Percentiles rank a stretch among this genome's conserved stretches.
Conservation (phyloP, 2,888 invertebrate genomes). For the Diogma glabrata region DNA sequence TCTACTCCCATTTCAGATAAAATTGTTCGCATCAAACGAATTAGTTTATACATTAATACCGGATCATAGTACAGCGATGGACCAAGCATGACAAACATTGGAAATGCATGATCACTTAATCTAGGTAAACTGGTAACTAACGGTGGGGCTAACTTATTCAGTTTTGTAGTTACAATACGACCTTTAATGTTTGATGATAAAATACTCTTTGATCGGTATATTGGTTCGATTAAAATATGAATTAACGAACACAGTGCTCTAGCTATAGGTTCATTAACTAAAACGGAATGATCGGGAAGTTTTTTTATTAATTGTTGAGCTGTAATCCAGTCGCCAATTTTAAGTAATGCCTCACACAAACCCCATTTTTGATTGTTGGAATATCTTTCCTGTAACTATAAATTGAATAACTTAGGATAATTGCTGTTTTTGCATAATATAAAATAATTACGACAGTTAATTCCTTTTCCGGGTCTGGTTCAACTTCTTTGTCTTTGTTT, state of each 20-base stretch:
- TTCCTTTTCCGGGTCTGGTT: constrained; percentile 55
- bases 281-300: constrained; percentile 68
- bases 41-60: constrained; percentile 78
- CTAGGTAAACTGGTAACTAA: constrained; percentile 54
- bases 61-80: constrained; percentile 81
- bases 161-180: constrained; percentile 9
- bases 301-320: constrained; percentile 68
- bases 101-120: constrained; percentile 63
- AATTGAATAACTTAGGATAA: neutral
- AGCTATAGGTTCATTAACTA: constrained; percentile 69
- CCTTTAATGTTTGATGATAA: constrained; percentile 38
- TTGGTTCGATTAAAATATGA: constrained; percentile 72
- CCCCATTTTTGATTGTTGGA: constrained; percentile 83
- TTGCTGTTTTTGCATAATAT: no score
- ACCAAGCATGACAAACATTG: constrained; percentile 76
- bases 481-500: constrained; percentile 68
- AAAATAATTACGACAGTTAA: constrained; percentile 38
- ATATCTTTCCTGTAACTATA: constrained; percentile 29
- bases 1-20: constrained; percentile 34
- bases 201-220: constrained; percentile 70
- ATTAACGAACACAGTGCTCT: constrained; percentile 66
- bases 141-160: constrained; percentile 12
- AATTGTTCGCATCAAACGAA: constrained; percentile 40
- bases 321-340: constrained; percentile 83
- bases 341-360: constrained; percentile 76